Percentiles rank a stretch among this genome's conserved stretches.
Conservation (phyloP, 1,140 invertebrate species). For the Apis laboriosa region DNA sequence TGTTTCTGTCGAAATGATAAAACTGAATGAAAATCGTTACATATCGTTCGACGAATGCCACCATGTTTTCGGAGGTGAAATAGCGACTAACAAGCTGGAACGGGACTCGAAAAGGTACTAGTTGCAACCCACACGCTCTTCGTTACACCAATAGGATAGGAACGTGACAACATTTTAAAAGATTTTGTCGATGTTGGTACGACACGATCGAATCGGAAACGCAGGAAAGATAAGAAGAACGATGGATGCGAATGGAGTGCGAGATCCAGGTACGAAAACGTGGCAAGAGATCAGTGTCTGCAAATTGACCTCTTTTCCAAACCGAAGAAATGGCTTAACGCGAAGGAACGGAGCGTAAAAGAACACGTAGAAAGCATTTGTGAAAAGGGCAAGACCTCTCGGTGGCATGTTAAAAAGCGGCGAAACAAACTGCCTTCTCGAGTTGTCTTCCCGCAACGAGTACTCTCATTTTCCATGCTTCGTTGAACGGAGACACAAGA, state of each 20-base stretch:
- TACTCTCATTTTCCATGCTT: constrained; percentile 74
- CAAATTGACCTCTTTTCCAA: constrained; percentile 36
- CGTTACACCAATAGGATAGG: too few relatives aligned
- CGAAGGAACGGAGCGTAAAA: constrained; percentile 52
- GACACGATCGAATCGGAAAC: background rate
- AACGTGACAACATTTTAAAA: background rate
- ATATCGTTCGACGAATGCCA: constrained; percentile 30
- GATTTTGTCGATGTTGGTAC: background rate
- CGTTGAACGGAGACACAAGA: constrained; percentile 69
- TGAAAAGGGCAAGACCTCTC: constrained; percentile 43
- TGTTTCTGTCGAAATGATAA: constrained; percentile 42
- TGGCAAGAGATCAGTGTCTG: constrained; percentile 36
- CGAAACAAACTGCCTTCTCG: constrained; percentile 43
- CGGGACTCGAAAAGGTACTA: constrained; percentile 24
- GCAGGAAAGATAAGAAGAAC: background rate
- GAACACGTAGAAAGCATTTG: constrained; percentile 63
- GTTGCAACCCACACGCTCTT: background rate
- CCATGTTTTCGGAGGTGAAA: constrained; percentile 46
- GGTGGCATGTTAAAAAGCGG: constrained; percentile 37
- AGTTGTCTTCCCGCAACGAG: constrained; percentile 44
- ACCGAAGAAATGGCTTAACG: constrained; percentile 17
- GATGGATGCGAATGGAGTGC: background rate
- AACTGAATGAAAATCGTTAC: constrained; percentile 16
- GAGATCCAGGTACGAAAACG: constrained; percentile 9
- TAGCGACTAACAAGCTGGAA: constrained; percentile 42